Percentiles rank a stretch among this genome's conserved stretches.
These are phyloP conservation scores for Episyrphus balteatus DNA, from an alignment of 1,140 invertebrate genomes.

Conservation along the genomic window DNA sequence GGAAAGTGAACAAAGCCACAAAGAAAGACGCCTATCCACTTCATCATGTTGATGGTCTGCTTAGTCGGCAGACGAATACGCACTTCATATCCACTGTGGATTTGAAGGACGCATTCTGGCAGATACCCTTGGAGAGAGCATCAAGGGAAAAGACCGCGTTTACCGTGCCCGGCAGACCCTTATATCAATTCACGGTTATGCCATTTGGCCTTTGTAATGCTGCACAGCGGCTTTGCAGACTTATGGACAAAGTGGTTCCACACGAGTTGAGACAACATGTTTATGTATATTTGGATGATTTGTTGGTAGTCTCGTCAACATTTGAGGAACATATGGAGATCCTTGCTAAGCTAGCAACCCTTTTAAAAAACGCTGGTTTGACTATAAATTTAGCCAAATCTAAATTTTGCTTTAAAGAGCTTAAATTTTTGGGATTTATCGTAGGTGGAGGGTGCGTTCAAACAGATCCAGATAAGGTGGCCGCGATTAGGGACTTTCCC, in stretches of 20 bases:
- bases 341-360: neutral
- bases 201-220: no score
- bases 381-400: neutral
- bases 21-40: slow-evolving; percentile 21
- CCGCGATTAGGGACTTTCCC: neutral
- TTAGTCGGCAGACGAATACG: slow-evolving; percentile 2
- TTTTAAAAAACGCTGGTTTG: neutral
- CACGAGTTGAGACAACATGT: no score
- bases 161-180: slow-evolving; percentile 9
- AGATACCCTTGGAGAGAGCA: slow-evolving; percentile 19
- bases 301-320: neutral
- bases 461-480: slow-evolving; percentile 23
- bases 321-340: neutral
- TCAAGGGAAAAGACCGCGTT: slow-evolving; percentile 36
- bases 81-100: slow-evolving; percentile 13
- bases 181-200: slow-evolving; percentile 31
- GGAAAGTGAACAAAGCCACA: slow-evolving; percentile 19
- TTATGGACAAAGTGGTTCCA: no score
- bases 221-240: no score
- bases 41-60: slow-evolving; percentile 10
- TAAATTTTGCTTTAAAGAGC: slow-evolving; percentile 1
- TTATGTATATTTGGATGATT: neutral
- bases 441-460: slow-evolving; percentile 12
- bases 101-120: slow-evolving; percentile 25
- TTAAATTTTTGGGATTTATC: slow-evolving; percentile 21